A percentile compares a stretch with the other conserved stretches of the same genome.
Evolutionary conservation across 1,140 invertebrate species (phyloP).

Genomic region (Neodiprion fabricii): DNA sequence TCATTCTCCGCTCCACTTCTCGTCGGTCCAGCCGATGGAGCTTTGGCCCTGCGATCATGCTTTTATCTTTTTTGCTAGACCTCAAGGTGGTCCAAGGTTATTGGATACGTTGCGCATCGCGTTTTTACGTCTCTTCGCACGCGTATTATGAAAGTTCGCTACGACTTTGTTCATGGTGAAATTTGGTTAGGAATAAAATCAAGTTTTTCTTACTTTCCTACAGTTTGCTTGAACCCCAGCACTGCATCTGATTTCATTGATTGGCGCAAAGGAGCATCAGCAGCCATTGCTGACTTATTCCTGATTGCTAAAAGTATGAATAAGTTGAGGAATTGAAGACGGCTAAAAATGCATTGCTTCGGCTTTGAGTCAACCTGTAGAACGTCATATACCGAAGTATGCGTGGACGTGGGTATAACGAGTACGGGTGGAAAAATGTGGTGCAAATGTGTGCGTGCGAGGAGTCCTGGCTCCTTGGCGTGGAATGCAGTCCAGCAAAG

Average conservation of each 20-base stretch:
- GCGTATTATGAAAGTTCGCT: neutral
- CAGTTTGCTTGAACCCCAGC: too few relatives aligned
- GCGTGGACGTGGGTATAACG: neutral
- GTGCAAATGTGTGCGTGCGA: neutral
- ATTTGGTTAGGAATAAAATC: neutral
- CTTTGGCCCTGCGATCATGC: neutral
- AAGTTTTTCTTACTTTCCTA: too few relatives aligned
- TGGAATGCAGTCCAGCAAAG: conserved; percentile 1
- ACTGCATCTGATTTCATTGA: too few relatives aligned
- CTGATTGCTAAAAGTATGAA: too few relatives aligned
- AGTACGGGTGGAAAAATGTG: neutral
- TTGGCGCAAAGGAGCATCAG: too few relatives aligned
- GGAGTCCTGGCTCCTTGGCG: conserved; percentile 6
- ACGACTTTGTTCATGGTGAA: neutral
- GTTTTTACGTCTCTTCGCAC: neutral
- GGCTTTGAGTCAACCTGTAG: neutral
- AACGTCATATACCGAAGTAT: neutral
- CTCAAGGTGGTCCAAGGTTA: conserved; percentile 11
- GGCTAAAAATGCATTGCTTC: neutral
- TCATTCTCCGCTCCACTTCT: conserved; percentile 19
- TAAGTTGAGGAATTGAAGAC: too few relatives aligned
- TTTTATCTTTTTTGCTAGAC: neutral
- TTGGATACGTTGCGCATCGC: neutral
- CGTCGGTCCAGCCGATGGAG: neutral
- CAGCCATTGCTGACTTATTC: too few relatives aligned